Evolutionary conservation across 1,140 invertebrate species (phyloP), one percentile per base, ranked within the genome.

Genomic region (Zaprionus kolodkinae): DNA sequence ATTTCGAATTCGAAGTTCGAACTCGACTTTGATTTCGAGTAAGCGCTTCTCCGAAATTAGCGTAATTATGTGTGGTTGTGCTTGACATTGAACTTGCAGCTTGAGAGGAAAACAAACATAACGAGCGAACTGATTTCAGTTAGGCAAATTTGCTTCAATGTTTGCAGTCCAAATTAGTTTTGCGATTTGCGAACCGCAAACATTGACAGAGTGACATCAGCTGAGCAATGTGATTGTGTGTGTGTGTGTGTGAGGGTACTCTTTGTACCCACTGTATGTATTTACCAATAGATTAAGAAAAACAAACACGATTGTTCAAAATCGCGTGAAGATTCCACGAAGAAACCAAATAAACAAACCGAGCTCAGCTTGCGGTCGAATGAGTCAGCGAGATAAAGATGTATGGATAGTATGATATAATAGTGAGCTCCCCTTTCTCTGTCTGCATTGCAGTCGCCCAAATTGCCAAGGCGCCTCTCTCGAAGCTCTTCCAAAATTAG

Each of bases 131-230:
- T 73, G 60, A 67, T 67, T 72, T 72, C 71, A 48, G 72, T 79
- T 76, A 76, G 66, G 72, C 75, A 72, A 79, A 69, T 83, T 64
- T 35, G 1, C 11, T 40, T 36, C 38, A 35, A 7, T 83, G 78
- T 87, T 87, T 88, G 77, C 84, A 77, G 72, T 72, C 61, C 66
- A 79, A 88, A 87, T 87, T 78, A 72, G 84, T 80, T 88, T 84
- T 80, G 40, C 80, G 79, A 83, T 87, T 83, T 78, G 55, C 68
- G 62, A 45, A 45, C 21, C n/a, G 50, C 65, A 88, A 88, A 88
- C 79, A 88, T 87, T 88, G 84, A 78, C 80, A 45, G 56, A 78
- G 62, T 87, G 84, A 87, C 84, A 88, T 88, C 84, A 88, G 71
- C 52, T 63, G 54, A n/a, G 25, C 27, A 60, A 56, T 40, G 11